Evolutionary conservation across 2,113 vertebrate genomes (phyloP).

Genomic region (Cryptomyrus ogoouensis): DNA sequence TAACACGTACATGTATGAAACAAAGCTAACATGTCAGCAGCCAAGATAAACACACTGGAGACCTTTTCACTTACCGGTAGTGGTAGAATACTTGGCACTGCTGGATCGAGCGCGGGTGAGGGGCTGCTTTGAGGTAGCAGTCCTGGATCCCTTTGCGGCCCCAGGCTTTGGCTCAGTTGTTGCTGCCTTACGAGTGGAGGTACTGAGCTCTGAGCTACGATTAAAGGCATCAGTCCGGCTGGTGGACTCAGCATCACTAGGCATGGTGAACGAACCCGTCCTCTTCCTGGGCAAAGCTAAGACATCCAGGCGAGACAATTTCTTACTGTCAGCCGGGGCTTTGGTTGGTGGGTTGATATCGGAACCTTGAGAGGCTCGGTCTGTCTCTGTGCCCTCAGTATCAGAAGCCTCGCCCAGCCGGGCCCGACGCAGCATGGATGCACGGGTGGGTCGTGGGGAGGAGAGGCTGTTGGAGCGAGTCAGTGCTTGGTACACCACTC

Average conservation of each 20-base stretch:
- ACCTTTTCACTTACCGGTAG: constrained; percentile 72
- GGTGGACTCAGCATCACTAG: constrained; percentile 73
- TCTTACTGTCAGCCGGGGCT: constrained; percentile 67
- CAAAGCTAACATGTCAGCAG: background rate
- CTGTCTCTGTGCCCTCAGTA: constrained; percentile 71
- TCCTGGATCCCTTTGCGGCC: constrained; percentile 53
- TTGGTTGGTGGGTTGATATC: constrained; percentile 33
- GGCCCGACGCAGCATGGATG: constrained; percentile 84
- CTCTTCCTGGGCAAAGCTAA: constrained; percentile 88
- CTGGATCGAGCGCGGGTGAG: constrained; percentile 74
- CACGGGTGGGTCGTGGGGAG: constrained; percentile 80
- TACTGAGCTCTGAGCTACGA: constrained; percentile 63
- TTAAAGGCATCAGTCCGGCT: constrained; percentile 65
- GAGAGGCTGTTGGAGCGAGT: constrained; percentile 84
- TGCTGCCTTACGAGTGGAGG: constrained; percentile 56
- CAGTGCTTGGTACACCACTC: constrained; percentile 59
- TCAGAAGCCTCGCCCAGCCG: constrained; percentile 87
- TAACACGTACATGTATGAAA: background rate
- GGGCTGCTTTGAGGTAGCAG: constrained; percentile 55
- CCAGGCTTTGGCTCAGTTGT: constrained; percentile 55
- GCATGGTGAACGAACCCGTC: constrained; percentile 79
- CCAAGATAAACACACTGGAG: background rate
- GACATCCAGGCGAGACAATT: constrained; percentile 80
- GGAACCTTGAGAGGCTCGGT: constrained; percentile 56
- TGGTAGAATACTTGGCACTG: constrained; percentile 77